phyloP scores from a whole-genome alignment of 2,113 vertebrate genomes.

The Rhabdornis inornatus region DNA sequence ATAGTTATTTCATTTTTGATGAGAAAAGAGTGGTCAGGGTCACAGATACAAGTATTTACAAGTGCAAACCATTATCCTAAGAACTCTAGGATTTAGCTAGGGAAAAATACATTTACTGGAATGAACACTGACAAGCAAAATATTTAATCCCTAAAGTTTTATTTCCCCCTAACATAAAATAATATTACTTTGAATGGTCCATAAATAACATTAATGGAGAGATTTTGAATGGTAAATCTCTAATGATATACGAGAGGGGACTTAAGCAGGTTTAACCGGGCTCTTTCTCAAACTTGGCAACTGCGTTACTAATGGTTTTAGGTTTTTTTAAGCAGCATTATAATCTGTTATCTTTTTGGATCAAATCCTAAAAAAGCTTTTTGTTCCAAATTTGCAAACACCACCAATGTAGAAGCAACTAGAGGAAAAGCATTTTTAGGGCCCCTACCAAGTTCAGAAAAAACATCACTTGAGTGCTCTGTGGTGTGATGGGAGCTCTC shows the following conservation, averaged over 20 bases:
- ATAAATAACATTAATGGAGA: conserved; percentile 68
- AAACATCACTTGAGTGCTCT: neutral
- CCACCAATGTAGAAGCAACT: neutral
- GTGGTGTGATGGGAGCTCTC: neutral
- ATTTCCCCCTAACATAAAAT: conserved; percentile 55
- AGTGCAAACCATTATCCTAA: conserved; percentile 58
- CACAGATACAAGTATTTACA: conserved; percentile 57
- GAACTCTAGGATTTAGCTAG: conserved; percentile 40
- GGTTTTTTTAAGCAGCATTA: neutral
- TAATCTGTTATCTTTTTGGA: conserved; percentile 39
- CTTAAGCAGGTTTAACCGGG: conserved; percentile 30
- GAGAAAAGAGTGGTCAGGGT: conserved; percentile 45
- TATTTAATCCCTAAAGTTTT: conserved; percentile 63
- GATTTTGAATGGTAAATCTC: conserved; percentile 55
- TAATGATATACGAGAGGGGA: conserved; percentile 52
- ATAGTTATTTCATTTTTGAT: conserved; percentile 46
- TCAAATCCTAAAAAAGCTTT: conserved; percentile 29
- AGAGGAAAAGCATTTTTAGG: neutral
- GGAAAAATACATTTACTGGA: conserved; percentile 60
- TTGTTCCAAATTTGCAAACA: neutral
- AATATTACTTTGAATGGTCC: conserved; percentile 57
- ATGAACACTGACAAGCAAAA: conserved; percentile 59
- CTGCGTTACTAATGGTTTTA: neutral
- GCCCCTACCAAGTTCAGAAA: neutral
- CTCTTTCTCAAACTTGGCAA: conserved; percentile 40